A percentile compares a stretch with the other conserved stretches of the same genome.
These are phyloP conservation scores for Damaliscus lunatus DNA, from an alignment of 2,113 vertebrate genomes.

Conservation along the genomic window DNA sequence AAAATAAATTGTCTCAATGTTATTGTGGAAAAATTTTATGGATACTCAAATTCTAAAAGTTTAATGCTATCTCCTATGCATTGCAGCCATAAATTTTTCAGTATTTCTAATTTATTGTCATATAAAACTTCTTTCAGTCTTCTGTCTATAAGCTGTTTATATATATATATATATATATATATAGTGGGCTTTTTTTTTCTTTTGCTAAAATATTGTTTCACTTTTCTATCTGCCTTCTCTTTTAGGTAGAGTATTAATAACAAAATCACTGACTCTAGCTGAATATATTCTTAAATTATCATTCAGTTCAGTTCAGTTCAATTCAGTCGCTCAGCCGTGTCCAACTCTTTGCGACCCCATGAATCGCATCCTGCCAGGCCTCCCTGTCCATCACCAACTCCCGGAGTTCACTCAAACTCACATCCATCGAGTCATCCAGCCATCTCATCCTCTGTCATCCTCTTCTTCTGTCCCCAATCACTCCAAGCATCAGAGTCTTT, in stretches of 20 bases:
- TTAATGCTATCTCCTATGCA: not conserved
- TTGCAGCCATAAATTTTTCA: not conserved
- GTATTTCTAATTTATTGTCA: not conserved
- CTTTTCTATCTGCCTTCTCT: not conserved
- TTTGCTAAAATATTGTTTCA: not conserved
- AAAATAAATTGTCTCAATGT: not conserved
- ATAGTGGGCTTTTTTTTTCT: not conserved
- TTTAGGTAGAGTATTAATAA: not conserved
- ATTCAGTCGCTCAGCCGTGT: no score
- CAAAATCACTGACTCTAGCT: not conserved
- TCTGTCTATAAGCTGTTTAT: not conserved
- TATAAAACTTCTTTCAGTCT: not conserved
- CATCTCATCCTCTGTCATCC: no score
- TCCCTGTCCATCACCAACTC: no score
- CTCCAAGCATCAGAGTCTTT: no score
- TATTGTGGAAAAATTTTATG: not conserved
- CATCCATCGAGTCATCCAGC: fast-evolving
- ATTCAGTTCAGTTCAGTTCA: not conserved
- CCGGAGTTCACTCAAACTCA: no score
- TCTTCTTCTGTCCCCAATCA: no score
- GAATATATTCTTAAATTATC: not conserved
- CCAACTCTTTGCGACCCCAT: no score
- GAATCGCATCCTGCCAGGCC: fast-evolving
- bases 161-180: not conserved
- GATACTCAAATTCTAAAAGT: not conserved